Conservation (phyloP, 2,888 invertebrate species). For the Chelonus formosanus region DNA sequence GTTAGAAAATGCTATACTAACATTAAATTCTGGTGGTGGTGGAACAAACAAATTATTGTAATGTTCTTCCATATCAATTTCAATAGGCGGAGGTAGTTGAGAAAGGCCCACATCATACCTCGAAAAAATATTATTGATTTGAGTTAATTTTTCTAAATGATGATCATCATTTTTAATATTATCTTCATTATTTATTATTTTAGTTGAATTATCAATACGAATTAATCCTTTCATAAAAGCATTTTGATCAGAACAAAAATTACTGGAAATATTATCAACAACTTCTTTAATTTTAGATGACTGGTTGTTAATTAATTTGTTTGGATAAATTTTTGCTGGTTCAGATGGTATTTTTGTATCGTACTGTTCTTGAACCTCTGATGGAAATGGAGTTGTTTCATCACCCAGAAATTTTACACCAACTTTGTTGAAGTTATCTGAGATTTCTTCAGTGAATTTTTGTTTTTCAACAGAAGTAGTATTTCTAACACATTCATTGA, state of each 20-base stretch:
- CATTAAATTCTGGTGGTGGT: slow-evolving; percentile 71
- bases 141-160: slow-evolving; percentile 53
- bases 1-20: slow-evolving; percentile 55
- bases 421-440: slow-evolving; percentile 65
- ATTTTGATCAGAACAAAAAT: slow-evolving; percentile 88
- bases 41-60: slow-evolving; percentile 69
- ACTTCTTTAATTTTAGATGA: slow-evolving; percentile 70
- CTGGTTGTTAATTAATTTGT: slow-evolving; percentile 74
- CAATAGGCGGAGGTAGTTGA: slow-evolving; percentile 82
- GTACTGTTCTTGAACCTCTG: slow-evolving; percentile 89
- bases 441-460: slow-evolving; percentile 64
- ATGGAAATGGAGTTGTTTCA: slow-evolving; percentile 82
- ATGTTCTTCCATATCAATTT: slow-evolving; percentile 76
- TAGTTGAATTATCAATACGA: slow-evolving; percentile 64
- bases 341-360: slow-evolving; percentile 85
- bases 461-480: slow-evolving; percentile 64
- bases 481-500: slow-evolving; percentile 69
- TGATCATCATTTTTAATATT: slow-evolving; percentile 54
- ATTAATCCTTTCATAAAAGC: slow-evolving; percentile 69
- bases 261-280: slow-evolving; percentile 88
- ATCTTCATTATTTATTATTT: slow-evolving; percentile 59
- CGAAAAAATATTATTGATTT: slow-evolving; percentile 67
- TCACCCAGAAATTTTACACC: slow-evolving; percentile 75
- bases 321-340: slow-evolving; percentile 87
- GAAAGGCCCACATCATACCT: slow-evolving; percentile 80